Evolutionary conservation across 2,797 vertebrate genomes (phyloP), one percentile per base, ranked within the genome.

Genomic region (Oceanodroma leucorhoa): DNA sequence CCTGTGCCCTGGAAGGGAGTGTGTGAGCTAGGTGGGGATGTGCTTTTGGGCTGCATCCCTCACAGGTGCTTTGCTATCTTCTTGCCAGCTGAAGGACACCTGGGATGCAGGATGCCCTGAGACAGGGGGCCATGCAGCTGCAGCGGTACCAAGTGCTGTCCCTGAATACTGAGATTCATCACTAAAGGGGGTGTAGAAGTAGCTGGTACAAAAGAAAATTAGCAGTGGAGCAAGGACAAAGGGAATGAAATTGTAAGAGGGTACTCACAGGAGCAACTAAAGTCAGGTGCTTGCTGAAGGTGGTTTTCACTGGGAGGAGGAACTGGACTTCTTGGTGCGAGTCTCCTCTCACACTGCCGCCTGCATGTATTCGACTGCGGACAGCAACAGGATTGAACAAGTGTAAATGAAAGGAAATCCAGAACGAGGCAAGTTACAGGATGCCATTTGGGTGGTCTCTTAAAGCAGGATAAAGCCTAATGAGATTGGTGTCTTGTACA

Each of bases 331-430:
- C 61, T 48, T 1, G 1, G n/a, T 3, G 2, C 0, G 2, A 55
- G 11, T 27, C 29, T 90, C 11, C 57, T 58, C 15, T 5, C 54
- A 22, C 38, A 1, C 3, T 40, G 26, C 38, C 1, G 3, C 43
- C n/a, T 45, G 30, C 1, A 1, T 7, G 5, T 30, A 72, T 40
- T 21, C 0, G 0, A 19, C 10, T 43, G 38, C 0, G 0, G 29
- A 57, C 22, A 66, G 76, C 38, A 69, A 55, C 2, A 77, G 36
- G 9, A 73, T 11, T 36, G n/a, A 78, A 24, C 7, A 19, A 80
- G 14, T 7, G 11, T 22, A 60, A 80, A 45, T 0, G 2, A 78
- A 50, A 79, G 32, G 19, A 91, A 73, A 79, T 24, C 34, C 61
- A 60, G 73, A 79, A 84, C 29, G n/a, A 66, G 43, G 18, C 9